Evolutionary conservation across 2,888 invertebrate species (phyloP), one percentile per base, ranked within the genome.

Genomic region (Keiferia lycopersicella): DNA sequence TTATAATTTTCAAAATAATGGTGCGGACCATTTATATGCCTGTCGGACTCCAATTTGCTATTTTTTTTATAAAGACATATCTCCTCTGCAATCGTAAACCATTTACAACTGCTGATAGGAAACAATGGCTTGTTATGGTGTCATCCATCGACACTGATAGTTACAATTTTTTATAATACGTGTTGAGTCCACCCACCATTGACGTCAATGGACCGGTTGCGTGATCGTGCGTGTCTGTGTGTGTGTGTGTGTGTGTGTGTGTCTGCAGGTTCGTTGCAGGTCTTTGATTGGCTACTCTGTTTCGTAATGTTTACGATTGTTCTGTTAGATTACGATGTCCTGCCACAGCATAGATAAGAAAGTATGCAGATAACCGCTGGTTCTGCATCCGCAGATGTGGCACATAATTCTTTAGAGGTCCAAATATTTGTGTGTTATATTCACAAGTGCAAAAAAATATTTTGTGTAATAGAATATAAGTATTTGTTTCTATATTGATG

Each of bases 171-270:
- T 88, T 88, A 84, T 81, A 80, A 76, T n/a, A n/a, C n/a, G 6
- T 72, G 72, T 71, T 72, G 82, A 77, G 79, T 77, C 84, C 84
- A 82, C 87, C 85, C 80, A 82, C 81, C 80, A 85, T 87, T 91
- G 90, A 91, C 91, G 91, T 91, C 91, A 91, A 86, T 86, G 74
- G 83, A 83, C 86, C 86, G 87, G 87, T 84, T 79, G 74, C 66
- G 68, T 66, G 71, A 75, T 74, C 70, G 69, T 72, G 56, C 14
- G 56, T 70, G 67, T 70, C 73, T 72, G 73, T 78, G 78, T 68
- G 71, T 72, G 74, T 70, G 74, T 72, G 72, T 68, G 65, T 72
- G 69, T 68, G 65, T 65, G 67, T 72, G 69, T 68, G 64, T 65
- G 67, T 67, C 70, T 71, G 70, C 68, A 81, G 81, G 84, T 83